Conservation (phyloP, 2,888 invertebrate genomes). For the Tortricodes alternella region DNA sequence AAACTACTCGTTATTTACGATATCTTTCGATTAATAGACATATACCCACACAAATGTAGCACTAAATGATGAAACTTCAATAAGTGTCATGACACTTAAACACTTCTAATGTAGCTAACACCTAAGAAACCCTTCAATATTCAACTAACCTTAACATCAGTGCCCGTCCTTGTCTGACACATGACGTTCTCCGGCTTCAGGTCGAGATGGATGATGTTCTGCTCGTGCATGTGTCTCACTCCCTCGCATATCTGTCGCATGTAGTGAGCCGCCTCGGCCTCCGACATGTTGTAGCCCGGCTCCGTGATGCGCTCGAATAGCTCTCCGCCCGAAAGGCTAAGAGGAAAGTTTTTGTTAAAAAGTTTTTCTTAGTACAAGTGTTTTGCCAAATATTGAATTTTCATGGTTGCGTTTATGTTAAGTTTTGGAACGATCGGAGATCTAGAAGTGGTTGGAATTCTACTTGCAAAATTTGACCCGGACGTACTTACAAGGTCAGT, state of each 20-base stretch:
- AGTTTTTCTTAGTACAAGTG: too few species aligned
- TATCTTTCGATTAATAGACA: too few species aligned
- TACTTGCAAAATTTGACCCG: too few species aligned
- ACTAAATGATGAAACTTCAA: too few species aligned
- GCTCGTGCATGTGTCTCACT: slow-evolving; percentile 99
- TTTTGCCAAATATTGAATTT: too few species aligned
- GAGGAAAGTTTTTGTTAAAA: background rate
- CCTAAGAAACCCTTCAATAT: too few species aligned
- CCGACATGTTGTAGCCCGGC: slow-evolving; percentile 99
- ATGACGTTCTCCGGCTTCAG: slow-evolving; percentile 99
- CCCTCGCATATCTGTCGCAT: slow-evolving; percentile 99
- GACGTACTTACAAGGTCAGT: too few species aligned
- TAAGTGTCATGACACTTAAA: background rate
- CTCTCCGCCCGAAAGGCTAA: slow-evolving; percentile 98
- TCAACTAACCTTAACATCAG: slow-evolving; percentile 90
- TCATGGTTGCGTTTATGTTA: too few species aligned
- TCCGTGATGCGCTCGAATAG: slow-evolving; percentile 99
- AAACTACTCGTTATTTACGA: too few species aligned
- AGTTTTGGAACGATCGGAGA: too few species aligned
- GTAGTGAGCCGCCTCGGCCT: slow-evolving; percentile 99
- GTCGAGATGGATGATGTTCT: slow-evolving; percentile 98
- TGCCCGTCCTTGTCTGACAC: slow-evolving; percentile 98
- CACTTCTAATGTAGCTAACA: background rate
- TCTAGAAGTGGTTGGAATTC: too few species aligned
- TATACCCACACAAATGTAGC: too few species aligned